A percentile compares a stretch with the other conserved stretches of the same genome.
Evolutionary conservation across 2,797 vertebrate genomes (phyloP).

Genomic region (Macrochelys suwanniensis): DNA sequence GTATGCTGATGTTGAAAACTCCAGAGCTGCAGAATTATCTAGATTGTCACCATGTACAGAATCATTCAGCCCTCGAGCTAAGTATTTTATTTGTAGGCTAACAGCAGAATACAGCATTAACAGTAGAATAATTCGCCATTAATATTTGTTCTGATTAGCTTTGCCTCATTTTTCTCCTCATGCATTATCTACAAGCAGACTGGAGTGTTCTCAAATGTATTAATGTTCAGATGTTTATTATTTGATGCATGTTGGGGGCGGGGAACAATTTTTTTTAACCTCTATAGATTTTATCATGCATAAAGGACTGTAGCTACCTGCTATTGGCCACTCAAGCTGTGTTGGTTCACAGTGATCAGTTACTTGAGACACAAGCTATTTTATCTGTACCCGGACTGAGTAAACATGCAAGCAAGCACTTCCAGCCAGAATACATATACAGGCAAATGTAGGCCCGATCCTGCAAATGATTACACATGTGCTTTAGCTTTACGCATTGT

Average conservation of each 20-base stretch:
- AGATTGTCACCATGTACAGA: background rate
- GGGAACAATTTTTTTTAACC: background rate
- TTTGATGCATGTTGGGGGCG: background rate
- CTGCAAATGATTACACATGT: background rate
- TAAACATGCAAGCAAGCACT: background rate
- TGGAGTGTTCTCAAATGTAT: background rate
- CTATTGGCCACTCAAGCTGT: slow-evolving; percentile 7
- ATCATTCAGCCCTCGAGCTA: slow-evolving; percentile 23
- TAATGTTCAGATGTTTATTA: background rate
- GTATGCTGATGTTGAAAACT: slow-evolving; percentile 32
- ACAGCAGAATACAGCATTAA: background rate
- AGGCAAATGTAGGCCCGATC: background rate
- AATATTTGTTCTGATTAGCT: background rate
- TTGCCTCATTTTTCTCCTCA: background rate
- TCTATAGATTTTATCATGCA: slow-evolving; percentile 8
- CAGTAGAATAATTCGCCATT: background rate
- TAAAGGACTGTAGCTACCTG: background rate
- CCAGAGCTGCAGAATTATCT: background rate
- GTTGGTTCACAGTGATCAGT: background rate
- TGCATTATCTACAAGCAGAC: background rate
- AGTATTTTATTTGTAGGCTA: background rate
- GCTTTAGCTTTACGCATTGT: background rate
- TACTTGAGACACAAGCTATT: background rate
- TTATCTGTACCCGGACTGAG: background rate
- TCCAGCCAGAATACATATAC: background rate